Evolutionary conservation across 1,140 invertebrate genomes (phyloP).

Genomic region (Drosophila arizonae): DNA sequence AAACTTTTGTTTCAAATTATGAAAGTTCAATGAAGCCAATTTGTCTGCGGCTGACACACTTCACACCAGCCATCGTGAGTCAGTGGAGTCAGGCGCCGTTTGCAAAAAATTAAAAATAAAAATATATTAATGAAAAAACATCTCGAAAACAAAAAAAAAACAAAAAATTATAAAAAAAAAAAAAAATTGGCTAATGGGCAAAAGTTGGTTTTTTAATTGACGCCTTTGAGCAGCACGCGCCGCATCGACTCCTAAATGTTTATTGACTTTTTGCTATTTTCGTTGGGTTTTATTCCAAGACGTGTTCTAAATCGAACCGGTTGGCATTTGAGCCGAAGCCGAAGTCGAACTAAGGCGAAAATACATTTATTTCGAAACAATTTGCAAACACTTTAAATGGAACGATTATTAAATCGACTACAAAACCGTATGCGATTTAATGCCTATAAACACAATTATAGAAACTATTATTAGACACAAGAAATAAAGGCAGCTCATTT

Average conservation of each 20-base stretch:
- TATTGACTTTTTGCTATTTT: constrained; percentile 32
- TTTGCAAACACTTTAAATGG: constrained; percentile 11
- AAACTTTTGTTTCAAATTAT: not conserved
- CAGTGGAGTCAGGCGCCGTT: constrained; percentile 44
- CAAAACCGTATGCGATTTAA: constrained; percentile 16
- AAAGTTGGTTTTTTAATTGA: constrained; percentile 64
- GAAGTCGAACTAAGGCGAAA: constrained; percentile 9
- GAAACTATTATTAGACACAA: constrained; percentile 33
- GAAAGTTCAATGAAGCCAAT: constrained; percentile 7
- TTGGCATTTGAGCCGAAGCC: constrained; percentile 13
- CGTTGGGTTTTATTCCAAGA: constrained; percentile 31
- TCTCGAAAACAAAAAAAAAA: constrained; percentile 4
- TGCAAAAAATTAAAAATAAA: not conserved
- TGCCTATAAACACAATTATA: constrained; percentile 44
- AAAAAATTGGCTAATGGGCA: constrained; percentile 61
- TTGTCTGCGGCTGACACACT: constrained; percentile 65
- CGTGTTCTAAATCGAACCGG: constrained; percentile 28
- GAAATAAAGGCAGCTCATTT: constrained; percentile 38
- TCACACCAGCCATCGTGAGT: constrained; percentile 52
- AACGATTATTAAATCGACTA: constrained; percentile 2
- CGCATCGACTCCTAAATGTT: constrained; percentile 44
- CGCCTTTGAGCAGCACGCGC: constrained; percentile 74
- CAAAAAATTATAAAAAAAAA: not conserved
- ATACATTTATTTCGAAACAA: constrained; percentile 8
- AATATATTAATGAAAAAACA: not conserved